These are phyloP conservation scores for Unio delphinus DNA, from an alignment of 2,888 invertebrate genomes.

Conservation along the genomic window DNA sequence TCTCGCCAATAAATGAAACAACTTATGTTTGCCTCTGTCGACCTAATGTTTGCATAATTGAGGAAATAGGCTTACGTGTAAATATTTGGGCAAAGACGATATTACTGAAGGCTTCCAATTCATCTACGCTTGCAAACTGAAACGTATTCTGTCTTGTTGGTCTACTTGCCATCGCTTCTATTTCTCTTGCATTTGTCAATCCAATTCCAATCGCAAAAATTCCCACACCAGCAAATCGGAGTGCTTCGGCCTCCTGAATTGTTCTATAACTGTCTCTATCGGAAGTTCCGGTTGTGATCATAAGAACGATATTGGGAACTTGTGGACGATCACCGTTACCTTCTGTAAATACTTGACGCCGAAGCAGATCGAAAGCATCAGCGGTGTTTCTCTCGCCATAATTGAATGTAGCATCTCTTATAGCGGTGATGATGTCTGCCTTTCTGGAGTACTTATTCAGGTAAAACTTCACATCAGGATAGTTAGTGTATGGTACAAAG, in stretches of 20 bases:
- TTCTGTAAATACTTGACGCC: conserved; percentile 46
- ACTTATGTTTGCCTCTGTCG: not conserved
- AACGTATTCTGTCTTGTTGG: conserved; percentile 44
- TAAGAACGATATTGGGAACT: conserved; percentile 42
- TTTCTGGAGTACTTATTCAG: conserved; percentile 23
- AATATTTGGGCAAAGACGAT: conserved; percentile 48
- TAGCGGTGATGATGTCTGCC: conserved; percentile 25
- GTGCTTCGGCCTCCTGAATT: conserved; percentile 37
- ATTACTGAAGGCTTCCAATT: conserved; percentile 40
- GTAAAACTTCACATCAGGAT: conserved; percentile 39
- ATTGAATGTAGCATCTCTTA: conserved; percentile 30
- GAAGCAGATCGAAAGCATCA: conserved; percentile 37
- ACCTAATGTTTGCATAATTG: not conserved
- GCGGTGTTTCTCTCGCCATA: conserved; percentile 43
- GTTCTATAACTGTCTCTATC: conserved; percentile 35
- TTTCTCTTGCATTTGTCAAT: conserved; percentile 12
- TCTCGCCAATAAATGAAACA: too few relatives aligned
- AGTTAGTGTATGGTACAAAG: conserved; percentile 65
- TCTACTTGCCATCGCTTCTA: conserved; percentile 31
- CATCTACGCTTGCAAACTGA: conserved; percentile 22
- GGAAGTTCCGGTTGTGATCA: conserved; percentile 49
- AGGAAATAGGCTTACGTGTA: conserved; percentile 36
- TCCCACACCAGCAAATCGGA: conserved; percentile 44
- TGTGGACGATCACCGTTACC: conserved; percentile 34
- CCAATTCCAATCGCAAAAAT: conserved; percentile 45